Base-by-base conservation (phyloP, 2,888 invertebrate genomes). In the Calephelis perditalis region DNA sequence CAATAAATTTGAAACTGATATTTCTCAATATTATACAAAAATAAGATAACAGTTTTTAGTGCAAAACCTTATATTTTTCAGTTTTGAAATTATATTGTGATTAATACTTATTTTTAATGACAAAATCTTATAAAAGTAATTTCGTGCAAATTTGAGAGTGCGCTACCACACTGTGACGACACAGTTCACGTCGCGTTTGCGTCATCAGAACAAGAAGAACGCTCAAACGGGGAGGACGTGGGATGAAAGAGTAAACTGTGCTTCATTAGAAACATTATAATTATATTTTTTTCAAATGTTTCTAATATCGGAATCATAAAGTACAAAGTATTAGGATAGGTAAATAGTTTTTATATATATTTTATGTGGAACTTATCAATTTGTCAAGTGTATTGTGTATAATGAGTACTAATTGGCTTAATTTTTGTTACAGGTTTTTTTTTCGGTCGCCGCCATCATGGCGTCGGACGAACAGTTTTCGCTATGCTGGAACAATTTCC, bases 401-500 rank as follows among this genome's bases (percentile, higher is more conserved):
- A 15, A 47, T n/a, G 37, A 35, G 3, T 45, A 8, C 49, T 7
- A 15, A 40, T 4, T 40, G 58, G 37, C 58, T 61, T 40, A n/a
- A 63, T 60, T 49, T 59, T 63, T 57, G 7, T 83, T 77, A 2
- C 79, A 87, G 87, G 88, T 82, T 79, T 80, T 74, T 70, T 71
- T 73, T 67, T 71, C 76, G 68, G 67, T 71, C 82, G 85, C 79
- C 91, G 89, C 90, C 92, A 92, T 91, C 84, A 93, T 93, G 93
- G 93, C 93, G 93, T 93, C 93, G 90, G 93, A 93, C 91, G 93
- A 94, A 89, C 93, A 93, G 81, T 94, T 93, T 88, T 94, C 94
- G 82, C 85, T 94, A 86, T 94, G 94, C 89, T 94, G 94, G 94
- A 94, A 94, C 89, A 94, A 94, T 89, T 94, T 94, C 90, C 94